Conservation (phyloP, 92 coral and sea anemone species). For the Epizoanthus scotinus region DNA sequence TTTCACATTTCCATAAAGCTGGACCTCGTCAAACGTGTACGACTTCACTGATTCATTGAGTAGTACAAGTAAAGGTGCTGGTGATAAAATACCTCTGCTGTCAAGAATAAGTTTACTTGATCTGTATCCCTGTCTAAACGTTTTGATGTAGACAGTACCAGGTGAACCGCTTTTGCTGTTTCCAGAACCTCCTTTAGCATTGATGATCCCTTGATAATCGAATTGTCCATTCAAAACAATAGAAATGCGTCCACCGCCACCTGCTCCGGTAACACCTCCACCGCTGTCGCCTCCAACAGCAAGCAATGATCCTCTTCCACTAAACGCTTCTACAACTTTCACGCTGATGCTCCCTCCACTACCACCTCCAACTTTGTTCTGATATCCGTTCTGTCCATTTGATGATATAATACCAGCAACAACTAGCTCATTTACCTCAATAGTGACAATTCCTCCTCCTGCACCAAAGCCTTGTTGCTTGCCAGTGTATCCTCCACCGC, state of each 20-base stretch:
- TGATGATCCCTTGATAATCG: conserved; percentile 44
- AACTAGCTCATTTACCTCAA: conserved; percentile 37
- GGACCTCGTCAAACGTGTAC: conserved; percentile 45
- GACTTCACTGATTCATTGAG: conserved; percentile 49
- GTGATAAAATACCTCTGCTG: conserved; percentile 40
- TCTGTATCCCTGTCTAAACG: conserved; percentile 42
- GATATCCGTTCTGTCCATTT: conserved; percentile 50
- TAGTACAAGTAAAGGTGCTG: conserved; percentile 35
- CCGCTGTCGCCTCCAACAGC: conserved; percentile 49
- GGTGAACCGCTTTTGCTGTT: conserved; percentile 56
- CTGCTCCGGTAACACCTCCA: conserved; percentile 44
- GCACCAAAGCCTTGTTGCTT: conserved; percentile 43
- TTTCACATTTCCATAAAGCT: conserved; percentile 47
- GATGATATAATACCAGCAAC: conserved; percentile 58
- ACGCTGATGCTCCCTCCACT: conserved; percentile 64
- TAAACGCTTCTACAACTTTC: conserved; percentile 26
- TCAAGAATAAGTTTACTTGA: conserved; percentile 50
- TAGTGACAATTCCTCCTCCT: conserved; percentile 60
- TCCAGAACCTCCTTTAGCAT: conserved; percentile 56
- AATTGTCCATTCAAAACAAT: conserved; percentile 27
- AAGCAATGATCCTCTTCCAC: conserved; percentile 56
- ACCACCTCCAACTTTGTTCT: conserved; percentile 55
- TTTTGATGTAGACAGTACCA: conserved; percentile 61
- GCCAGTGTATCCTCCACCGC: conserved; percentile 62
- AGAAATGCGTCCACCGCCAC: conserved; percentile 62